phyloP scores from a whole-genome alignment of 35 echinoderm and acorn worm genomes.

The Eucidaris tribuloides region DNA sequence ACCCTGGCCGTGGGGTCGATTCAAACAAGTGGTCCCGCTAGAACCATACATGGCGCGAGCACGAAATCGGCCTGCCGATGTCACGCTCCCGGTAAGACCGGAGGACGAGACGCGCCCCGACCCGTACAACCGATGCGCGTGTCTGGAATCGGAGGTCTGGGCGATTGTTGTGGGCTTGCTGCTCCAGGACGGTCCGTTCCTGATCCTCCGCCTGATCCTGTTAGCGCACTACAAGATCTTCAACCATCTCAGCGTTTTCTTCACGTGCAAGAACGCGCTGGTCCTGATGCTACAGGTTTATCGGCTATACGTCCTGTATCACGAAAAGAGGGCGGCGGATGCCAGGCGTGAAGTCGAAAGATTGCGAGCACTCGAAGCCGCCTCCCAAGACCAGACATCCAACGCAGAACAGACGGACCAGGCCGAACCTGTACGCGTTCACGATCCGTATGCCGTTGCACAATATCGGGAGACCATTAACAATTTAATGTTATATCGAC shows the following conservation, averaged over 20 bases:
- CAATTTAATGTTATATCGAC: too few species aligned
- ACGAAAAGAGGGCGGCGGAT: slow-evolving; percentile 41
- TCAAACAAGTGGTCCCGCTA: slow-evolving; percentile 4
- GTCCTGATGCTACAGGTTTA: slow-evolving; percentile 78
- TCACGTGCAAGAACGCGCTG: slow-evolving; percentile 82
- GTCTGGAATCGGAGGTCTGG: slow-evolving; percentile 86
- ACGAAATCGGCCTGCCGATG: too few species aligned
- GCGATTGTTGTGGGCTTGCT: slow-evolving; percentile 61
- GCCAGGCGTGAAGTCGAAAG: slow-evolving; percentile 8
- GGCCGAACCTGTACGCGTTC: neutral
- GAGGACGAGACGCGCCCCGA: slow-evolving; percentile 73
- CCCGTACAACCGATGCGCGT: slow-evolving; percentile 54
- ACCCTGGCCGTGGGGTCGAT: neutral
- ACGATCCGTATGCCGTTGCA: neutral
- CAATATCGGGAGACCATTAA: neutral
- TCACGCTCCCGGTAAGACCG: slow-evolving; percentile 69
- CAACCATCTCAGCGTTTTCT: slow-evolving; percentile 85
- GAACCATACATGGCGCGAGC: neutral
- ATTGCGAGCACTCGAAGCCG: neutral
- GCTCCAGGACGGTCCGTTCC: slow-evolving; percentile 84
- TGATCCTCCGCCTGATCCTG: slow-evolving; percentile 74
- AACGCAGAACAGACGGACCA: neutral
- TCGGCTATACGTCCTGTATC: slow-evolving; percentile 63
- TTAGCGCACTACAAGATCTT: slow-evolving; percentile 61
- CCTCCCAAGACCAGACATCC: neutral